These are phyloP conservation scores for Ophthalmolycus amberensis DNA, from an alignment of 2,113 vertebrate species.

Conservation along the genomic window DNA sequence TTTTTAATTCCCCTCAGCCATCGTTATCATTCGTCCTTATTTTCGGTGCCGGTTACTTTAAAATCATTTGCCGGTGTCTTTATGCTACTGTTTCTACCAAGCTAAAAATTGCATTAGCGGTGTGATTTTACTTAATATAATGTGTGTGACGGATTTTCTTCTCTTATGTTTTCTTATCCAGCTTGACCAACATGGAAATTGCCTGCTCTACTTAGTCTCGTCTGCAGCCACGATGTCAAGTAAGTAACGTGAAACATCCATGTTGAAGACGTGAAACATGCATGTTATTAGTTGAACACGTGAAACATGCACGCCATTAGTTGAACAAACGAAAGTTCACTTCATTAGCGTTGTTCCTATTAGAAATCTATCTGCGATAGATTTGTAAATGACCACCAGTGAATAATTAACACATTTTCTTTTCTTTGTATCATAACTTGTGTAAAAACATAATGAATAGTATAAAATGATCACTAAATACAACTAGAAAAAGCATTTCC, in stretches of 20 bases:
- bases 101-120: fast-evolving
- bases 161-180: not conserved
- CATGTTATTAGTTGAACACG: not conserved
- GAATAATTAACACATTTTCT: too few species aligned
- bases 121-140: not conserved
- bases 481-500: too few species aligned
- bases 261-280: not conserved
- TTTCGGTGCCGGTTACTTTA: not conserved
- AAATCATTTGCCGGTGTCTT: not conserved
- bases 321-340: too few species aligned
- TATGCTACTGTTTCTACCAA: fast-evolving
- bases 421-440: too few species aligned
- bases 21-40: not conserved
- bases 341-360: too few species aligned
- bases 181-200: conserved; percentile 28
- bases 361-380: too few species aligned
- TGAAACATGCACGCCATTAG: too few species aligned
- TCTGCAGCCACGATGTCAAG: conserved; percentile 77
- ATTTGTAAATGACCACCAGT: too few species aligned
- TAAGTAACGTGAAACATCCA: conserved; percentile 61
- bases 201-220: conserved; percentile 3
- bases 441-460: too few species aligned
- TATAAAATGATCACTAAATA: too few species aligned
- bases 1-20: not conserved
- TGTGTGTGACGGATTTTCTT: not conserved